Evolutionary conservation across 2,888 invertebrate species (phyloP).

Genomic region (Prenolepis imparis): DNA sequence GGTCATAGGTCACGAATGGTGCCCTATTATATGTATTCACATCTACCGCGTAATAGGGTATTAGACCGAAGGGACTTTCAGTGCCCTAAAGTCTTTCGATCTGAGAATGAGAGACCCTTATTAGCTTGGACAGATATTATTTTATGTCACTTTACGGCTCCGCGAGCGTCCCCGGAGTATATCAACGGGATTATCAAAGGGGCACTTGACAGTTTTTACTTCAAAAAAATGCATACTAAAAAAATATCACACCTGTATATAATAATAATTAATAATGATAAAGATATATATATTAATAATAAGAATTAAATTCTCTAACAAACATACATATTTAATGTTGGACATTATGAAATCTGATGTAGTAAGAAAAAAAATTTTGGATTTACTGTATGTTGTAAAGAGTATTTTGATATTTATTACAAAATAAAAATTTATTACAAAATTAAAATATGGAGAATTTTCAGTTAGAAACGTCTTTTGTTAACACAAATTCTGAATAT

Average conservation of each 20-base stretch:
- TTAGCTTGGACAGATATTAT: conserved; percentile 67
- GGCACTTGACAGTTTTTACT: conserved; percentile 8
- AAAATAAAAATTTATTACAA: too few relatives aligned
- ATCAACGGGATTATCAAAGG: background rate
- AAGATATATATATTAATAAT: background rate
- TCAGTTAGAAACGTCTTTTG: too few relatives aligned
- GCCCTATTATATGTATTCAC: conserved; percentile 68
- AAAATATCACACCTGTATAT: conserved; percentile 2
- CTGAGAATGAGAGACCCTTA: conserved; percentile 68
- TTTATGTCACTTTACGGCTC: conserved; percentile 23
- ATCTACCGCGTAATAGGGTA: conserved; percentile 71
- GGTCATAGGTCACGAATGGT: conserved; percentile 76
- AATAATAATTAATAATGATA: background rate
- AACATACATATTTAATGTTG: background rate
- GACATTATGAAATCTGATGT: background rate
- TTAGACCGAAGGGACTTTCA: conserved; percentile 70
- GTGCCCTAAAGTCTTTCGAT: conserved; percentile 59
- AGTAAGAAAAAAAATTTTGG: background rate
- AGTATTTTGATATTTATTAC: background rate
- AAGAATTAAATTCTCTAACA: background rate
- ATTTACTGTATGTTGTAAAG: background rate
- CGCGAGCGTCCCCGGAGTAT: background rate
- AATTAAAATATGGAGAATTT: too few relatives aligned
- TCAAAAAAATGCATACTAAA: background rate
- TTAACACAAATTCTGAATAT: conserved; percentile 18